Base-by-base conservation (phyloP, 2,113 vertebrate species). In the Anseranas semipalmata region DNA sequence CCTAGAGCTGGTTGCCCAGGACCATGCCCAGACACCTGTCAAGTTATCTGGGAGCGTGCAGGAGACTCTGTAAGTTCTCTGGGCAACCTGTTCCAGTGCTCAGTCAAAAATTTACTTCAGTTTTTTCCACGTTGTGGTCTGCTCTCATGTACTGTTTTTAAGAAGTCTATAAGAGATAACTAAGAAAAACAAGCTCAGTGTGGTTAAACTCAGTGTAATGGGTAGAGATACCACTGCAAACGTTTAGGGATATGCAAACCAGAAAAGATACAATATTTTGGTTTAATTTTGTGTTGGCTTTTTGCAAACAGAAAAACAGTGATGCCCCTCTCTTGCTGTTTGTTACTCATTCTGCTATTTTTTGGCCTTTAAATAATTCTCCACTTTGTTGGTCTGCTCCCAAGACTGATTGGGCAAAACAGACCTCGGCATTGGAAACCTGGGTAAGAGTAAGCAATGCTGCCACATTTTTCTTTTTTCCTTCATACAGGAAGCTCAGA, bases 361-460 rank as follows among this genome's bases (percentile, higher is more conserved):
- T 19, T 18, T 35, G 15, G 13, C 20, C 22, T 59, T 83, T 16
- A 63, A 32, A 32, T 30, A 53, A 24, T 53, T 71, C 25, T 32
- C 10, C 15, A 19, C 2, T 1, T 41, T 43, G 50, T 7, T 86
- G 27, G 22, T 67, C 37, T 33, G 33, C 41, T 86, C n/a, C 33
- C 21, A 60, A 33, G 30, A 43, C 24, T 39, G 22, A 7, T 2
- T 32, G 48, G 27, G 14, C 66, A 27, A 55, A 55, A 43, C 41
- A 53, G 30, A 78, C 8, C 13, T 84, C 46, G 43, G 43, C 25
- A 30, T 1, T 35, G n/a, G 9, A 33, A 75, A 75, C 11, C 8
- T 1, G 0, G 4, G 0, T 10, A 27, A 0, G 1, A 70, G 15
- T 4, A 17, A 53, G 18, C 19, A 63, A 2, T 7, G 35, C 24